Evolutionary conservation across 2,888 invertebrate species (phyloP), one percentile per base, ranked within the genome.

Genomic region (Lutraria lutraria): DNA sequence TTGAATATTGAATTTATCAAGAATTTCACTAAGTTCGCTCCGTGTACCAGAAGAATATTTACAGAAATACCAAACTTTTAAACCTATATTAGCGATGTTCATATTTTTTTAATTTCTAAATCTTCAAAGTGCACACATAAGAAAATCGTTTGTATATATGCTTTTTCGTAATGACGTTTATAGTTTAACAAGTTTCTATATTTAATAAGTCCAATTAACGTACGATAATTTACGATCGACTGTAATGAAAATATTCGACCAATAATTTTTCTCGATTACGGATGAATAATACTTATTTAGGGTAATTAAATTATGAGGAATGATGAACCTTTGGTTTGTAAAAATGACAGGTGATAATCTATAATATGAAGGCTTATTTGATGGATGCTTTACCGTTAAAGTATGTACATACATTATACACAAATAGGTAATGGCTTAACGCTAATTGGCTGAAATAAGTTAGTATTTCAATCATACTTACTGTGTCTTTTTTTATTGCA

Each of bases 341-440:
- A 31, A 31, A 15, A 19, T 76, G 76, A 34, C 76, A 76, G 76
- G 34, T 76, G 25, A 76, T 76, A 34, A 76, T 76, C 76, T 76
- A 76, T 76, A 76, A 19, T 31, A 34, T 76, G 15, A 76, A 76
- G 31, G 31, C 76, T 19, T 76, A 34, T 16, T 34, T 76, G 76
- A 76, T 76, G 16, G 76, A 76, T 76, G 76, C 8, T 76, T 29
- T 68, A 12, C 25, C 63, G 63, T 68, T 43, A 25, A 68, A 68
- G 63, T 68, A 68, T 68, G 63, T 25, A 1, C 25, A 68, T 25
- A 68, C 3, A n/a, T 8, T 25, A 25, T 0, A 25, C 10, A n/a
- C 19, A 56, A 16, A 56, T 15, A 56, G 3, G 15, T 19, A 2
- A 53, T 53, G 53, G 53, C n/a, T n/a, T n/a, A n/a, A 43, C 43